Evolutionary conservation across 2,797 vertebrate species (phyloP).

Genomic region (Enteromius trimaculatus): DNA sequence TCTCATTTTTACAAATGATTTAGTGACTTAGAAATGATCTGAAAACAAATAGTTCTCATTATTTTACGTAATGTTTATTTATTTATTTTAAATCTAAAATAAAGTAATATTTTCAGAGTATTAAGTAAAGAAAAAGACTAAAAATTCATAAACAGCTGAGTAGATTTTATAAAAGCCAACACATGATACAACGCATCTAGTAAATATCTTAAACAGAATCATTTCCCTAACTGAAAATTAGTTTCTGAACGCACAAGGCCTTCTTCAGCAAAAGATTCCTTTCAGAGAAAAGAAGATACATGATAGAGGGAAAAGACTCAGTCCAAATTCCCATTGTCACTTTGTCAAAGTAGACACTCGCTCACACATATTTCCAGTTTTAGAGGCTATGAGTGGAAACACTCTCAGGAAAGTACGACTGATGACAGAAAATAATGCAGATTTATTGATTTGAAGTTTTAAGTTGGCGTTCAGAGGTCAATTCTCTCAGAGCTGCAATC

Average conservation of each 20-base stretch:
- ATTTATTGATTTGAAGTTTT: constrained; percentile 13
- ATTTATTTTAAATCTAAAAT: background rate
- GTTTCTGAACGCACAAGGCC: background rate
- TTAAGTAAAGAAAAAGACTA: background rate
- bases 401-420: constrained; percentile 42
- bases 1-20: background rate
- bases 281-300: constrained; percentile 18
- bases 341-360: constrained; percentile 39
- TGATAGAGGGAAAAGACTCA: background rate
- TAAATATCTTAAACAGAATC: background rate
- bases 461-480: constrained; percentile 3
- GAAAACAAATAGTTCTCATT: background rate
- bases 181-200: background rate
- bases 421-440: constrained; percentile 49
- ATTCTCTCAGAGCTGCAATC: constrained; percentile 20
- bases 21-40: background rate
- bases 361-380: constrained; percentile 25
- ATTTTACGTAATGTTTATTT: background rate
- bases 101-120: background rate
- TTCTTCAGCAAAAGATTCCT: background rate
- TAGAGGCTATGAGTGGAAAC: constrained; percentile 16
- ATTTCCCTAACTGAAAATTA: constrained; percentile 27
- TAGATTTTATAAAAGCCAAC: background rate
- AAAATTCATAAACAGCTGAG: background rate
- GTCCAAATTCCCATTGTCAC: constrained; percentile 31